Evolutionary conservation across 2,888 invertebrate species (phyloP).

Genomic region (Mythimna pallens): DNA sequence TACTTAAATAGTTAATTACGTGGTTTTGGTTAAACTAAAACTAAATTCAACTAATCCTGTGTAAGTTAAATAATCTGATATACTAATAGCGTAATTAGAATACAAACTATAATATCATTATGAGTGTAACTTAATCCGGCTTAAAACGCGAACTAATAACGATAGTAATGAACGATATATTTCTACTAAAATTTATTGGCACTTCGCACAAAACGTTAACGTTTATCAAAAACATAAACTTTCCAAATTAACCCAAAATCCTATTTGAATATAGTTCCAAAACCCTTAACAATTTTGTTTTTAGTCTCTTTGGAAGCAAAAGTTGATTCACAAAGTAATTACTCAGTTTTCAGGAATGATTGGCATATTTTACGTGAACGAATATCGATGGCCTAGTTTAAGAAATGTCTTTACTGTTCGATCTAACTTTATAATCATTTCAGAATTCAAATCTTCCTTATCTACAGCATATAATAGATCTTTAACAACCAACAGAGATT

Average conservation of each 20-base stretch:
- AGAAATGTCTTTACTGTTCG: conserved; percentile 18
- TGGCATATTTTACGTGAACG: conserved; percentile 48
- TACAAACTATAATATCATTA: conserved; percentile 17
- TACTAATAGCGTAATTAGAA: conserved; percentile 29
- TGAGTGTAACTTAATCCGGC: conserved; percentile 29
- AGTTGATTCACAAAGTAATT: conserved; percentile 43
- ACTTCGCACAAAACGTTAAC: conserved; percentile 33
- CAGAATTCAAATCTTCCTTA: conserved; percentile 2
- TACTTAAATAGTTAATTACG: conserved; percentile 18
- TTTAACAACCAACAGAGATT: neutral
- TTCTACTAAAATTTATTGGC: conserved; percentile 30
- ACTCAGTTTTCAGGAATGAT: conserved; percentile 46
- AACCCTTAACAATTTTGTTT: conserved; percentile 50
- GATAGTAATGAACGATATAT: conserved; percentile 27
- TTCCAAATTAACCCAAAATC: conserved; percentile 44
- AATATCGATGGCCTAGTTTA: conserved; percentile 30
- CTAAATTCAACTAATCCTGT: conserved; percentile 34
- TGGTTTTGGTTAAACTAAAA: conserved; percentile 30
- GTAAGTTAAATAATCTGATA: conserved; percentile 39
- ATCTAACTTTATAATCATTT: conserved; percentile 27
- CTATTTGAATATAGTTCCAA: conserved; percentile 28
- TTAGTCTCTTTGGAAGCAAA: conserved; percentile 40
- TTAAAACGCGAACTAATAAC: conserved; percentile 32
- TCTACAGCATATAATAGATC: neutral
- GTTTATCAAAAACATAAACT: conserved; percentile 35